Base-by-base conservation (phyloP, 2,888 invertebrate genomes). In the Prostheceraeus crozeri region DNA sequence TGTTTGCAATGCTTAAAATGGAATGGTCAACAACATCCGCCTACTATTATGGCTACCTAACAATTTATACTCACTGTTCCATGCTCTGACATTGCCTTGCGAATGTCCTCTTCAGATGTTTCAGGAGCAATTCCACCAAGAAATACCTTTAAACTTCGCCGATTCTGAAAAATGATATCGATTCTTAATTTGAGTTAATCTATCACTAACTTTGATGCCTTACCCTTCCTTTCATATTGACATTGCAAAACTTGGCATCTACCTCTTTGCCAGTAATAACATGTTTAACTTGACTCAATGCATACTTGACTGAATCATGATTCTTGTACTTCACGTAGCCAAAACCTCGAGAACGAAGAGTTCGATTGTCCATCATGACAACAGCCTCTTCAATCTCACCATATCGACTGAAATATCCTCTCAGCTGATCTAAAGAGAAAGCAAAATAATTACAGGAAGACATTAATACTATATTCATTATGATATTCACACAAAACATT, bases 111-210 rank as follows among this genome's bases (percentile, higher is more conserved):
- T 53, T 60, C 58, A 33, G 35, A 35, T 16, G 52, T 52, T 30
- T 62, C 58, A 6, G 60, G 51, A 28, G 61, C 60, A 27, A 61
- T 62, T 25, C 61, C 61, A n/a, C 61, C 61, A 21, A 61, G 60
- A 62, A 61, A 61, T 3, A 61, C 53, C 31, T 61, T 61, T 8
- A 61, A 35, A 27, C 45, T 40, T n/a, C 61, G 19, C 21, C 61
- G 46, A 53, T 52, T 61, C 60, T 56, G 21, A n/a, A 51, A 25
- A 23, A 45, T 6, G n/a, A n/a, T 10, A 33, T 10, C 33, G n/a
- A n/a, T 10, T n/a, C 10, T 10, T 33, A 10, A 33, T 33, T 33
- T 10, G n/a, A 33, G n/a, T n/a, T 33, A 33, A 33, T 10, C 33
- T 10, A 10, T 10, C 10, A 33, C n/a, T 33, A 33, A 33, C n/a